These are phyloP conservation scores for Acanthisitta chloris DNA, from an alignment of 2,113 vertebrate species.

Conservation along the genomic window DNA sequence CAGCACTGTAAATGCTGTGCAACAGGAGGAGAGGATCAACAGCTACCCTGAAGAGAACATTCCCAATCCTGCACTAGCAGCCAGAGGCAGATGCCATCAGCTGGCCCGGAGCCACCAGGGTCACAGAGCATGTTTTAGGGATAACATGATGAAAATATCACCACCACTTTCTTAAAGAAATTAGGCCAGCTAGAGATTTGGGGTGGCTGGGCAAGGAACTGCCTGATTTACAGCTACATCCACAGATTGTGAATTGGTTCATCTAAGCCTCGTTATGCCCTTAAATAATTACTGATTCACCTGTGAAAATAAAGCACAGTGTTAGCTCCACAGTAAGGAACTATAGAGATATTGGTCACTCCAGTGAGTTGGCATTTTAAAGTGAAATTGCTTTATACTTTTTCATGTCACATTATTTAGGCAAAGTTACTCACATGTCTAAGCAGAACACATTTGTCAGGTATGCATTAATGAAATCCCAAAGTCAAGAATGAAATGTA, in stretches of 20 bases:
- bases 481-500: not conserved
- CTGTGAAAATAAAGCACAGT: not conserved
- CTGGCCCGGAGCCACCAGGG: conserved; percentile 18
- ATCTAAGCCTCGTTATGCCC: not conserved
- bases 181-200: conserved; percentile 47
- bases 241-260: not conserved
- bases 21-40: not conserved
- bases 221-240: not conserved
- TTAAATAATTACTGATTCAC: not conserved
- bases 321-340: not conserved
- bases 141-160: conserved; percentile 66
- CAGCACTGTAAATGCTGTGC: not conserved
- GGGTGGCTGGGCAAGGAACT: not conserved
- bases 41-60: not conserved
- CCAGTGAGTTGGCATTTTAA: not conserved
- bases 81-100: conserved; percentile 28
- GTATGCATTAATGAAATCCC: not conserved
- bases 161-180: conserved; percentile 65
- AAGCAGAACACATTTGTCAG: not conserved
- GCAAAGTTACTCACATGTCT: not conserved
- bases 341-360: not conserved
- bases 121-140: conserved; percentile 2
- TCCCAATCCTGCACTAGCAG: not conserved
- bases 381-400: not conserved
- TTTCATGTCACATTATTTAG: not conserved